Percentiles rank a stretch among this genome's conserved stretches.
These are phyloP conservation scores for Chaetops frenatus DNA, from an alignment of 2,113 vertebrate species.

Conservation along the genomic window DNA sequence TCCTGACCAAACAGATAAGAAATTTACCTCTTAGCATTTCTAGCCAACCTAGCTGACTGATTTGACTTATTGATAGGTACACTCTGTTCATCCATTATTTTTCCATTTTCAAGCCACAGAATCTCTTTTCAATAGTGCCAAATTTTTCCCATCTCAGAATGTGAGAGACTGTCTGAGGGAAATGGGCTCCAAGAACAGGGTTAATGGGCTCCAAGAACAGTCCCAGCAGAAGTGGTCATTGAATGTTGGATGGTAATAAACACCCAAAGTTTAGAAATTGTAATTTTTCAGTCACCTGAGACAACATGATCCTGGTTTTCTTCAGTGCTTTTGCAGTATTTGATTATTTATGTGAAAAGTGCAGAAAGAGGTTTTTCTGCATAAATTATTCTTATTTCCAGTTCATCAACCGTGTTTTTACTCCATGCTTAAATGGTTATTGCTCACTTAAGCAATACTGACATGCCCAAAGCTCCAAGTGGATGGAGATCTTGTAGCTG, in stretches of 20 bases:
- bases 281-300: neutral
- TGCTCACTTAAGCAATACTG: conserved; percentile 24
- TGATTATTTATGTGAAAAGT: conserved; percentile 52
- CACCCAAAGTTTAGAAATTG: neutral
- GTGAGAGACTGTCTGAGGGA: neutral
- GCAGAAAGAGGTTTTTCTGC: conserved; percentile 44
- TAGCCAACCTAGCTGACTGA: neutral
- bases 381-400: conserved; percentile 53
- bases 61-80: neutral
- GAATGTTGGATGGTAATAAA: neutral
- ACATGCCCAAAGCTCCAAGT: conserved; percentile 3
- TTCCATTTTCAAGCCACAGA: neutral
- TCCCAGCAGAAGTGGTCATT: neutral
- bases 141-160: neutral
- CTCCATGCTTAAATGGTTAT: conserved; percentile 35
- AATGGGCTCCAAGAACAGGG: neutral
- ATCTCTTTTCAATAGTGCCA: neutral
- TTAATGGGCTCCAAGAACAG: neutral
- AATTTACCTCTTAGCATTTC: neutral
- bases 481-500: neutral
- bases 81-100: neutral
- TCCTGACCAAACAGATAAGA: neutral
- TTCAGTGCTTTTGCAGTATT: neutral
- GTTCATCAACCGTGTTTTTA: conserved; percentile 37
- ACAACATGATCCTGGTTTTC: neutral